Percentiles rank a stretch among this genome's conserved stretches.
phyloP scores from a whole-genome alignment of 2,888 invertebrate genomes.

The Selenia dentaria region DNA sequence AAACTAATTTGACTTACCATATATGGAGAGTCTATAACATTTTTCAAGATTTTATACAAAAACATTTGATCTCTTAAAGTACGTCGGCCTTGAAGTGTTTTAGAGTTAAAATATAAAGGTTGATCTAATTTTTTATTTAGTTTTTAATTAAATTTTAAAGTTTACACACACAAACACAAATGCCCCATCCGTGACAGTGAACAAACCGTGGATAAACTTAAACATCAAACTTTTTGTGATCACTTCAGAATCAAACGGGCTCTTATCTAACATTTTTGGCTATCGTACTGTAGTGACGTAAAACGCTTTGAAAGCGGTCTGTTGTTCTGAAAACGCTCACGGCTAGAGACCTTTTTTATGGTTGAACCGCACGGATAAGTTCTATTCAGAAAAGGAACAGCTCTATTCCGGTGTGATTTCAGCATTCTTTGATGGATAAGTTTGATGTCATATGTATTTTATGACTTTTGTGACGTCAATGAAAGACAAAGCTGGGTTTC shows the following conservation, averaged over 20 bases:
- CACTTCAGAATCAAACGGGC: conserved; percentile 46
- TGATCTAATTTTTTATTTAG: no score
- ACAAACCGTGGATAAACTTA: conserved; percentile 37
- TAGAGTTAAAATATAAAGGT: no score
- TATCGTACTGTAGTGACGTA: conserved; percentile 47
- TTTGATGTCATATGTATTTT: conserved; percentile 13
- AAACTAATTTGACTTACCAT: no score
- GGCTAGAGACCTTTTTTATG: conserved; percentile 51
- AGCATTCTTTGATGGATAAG: conserved; percentile 10
- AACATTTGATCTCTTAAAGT: no score
- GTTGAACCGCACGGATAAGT: conserved; percentile 43
- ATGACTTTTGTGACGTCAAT: no score
- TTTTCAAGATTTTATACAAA: no score
- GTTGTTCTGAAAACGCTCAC: conserved; percentile 56
- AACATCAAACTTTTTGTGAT: conserved; percentile 44
- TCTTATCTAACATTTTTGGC: conserved; percentile 50
- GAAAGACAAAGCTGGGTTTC: no score
- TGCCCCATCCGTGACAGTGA: no score
- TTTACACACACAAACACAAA: no score
- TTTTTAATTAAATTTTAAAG: no score
- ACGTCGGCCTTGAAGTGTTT: no score
- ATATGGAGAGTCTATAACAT: no score
- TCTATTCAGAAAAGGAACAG: conserved; percentile 36
- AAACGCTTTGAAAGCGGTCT: conserved; percentile 48
- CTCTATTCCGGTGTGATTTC: conserved; percentile 19